Conservation (phyloP, 2,888 invertebrate species). For the Tenthredo notha region DNA sequence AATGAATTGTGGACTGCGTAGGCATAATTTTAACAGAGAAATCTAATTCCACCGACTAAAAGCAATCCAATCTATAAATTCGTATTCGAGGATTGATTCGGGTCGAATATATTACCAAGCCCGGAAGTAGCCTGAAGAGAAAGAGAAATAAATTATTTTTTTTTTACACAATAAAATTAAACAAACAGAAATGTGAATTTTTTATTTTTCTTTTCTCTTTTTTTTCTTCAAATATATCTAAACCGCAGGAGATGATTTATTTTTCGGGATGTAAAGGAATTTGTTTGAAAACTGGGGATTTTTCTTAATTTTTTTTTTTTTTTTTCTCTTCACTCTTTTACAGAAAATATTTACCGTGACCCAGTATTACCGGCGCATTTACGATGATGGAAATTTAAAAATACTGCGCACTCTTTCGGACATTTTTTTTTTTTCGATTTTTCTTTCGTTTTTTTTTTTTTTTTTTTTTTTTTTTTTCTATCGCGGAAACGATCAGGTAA, state of each 20-base stretch:
- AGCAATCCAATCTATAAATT: slow-evolving; percentile 32
- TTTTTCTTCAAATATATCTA: too few relatives aligned
- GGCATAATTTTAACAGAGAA: slow-evolving; percentile 22
- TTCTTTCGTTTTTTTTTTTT: background rate
- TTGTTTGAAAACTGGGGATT: too few relatives aligned
- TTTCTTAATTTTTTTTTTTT: too few relatives aligned
- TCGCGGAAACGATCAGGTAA: background rate
- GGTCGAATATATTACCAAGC: background rate
- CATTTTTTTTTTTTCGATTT: background rate
- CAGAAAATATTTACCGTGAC: background rate
- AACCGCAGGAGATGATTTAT: background rate
- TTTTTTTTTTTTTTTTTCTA: background rate
- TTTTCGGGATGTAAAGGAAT: background rate
- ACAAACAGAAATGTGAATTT: too few relatives aligned
- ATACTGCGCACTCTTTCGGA: background rate
- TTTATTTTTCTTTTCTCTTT: too few relatives aligned
- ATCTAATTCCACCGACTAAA: background rate
- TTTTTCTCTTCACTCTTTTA: too few relatives aligned
- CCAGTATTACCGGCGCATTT: background rate
- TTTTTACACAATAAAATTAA: background rate
- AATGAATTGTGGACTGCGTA: slow-evolving; percentile 30
- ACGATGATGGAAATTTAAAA: background rate
- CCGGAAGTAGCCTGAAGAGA: background rate
- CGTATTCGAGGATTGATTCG: background rate
- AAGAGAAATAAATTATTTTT: background rate